These are phyloP conservation scores for Drosophila fuyamai DNA, from an alignment of 1,140 invertebrate genomes.

Conservation along the genomic window DNA sequence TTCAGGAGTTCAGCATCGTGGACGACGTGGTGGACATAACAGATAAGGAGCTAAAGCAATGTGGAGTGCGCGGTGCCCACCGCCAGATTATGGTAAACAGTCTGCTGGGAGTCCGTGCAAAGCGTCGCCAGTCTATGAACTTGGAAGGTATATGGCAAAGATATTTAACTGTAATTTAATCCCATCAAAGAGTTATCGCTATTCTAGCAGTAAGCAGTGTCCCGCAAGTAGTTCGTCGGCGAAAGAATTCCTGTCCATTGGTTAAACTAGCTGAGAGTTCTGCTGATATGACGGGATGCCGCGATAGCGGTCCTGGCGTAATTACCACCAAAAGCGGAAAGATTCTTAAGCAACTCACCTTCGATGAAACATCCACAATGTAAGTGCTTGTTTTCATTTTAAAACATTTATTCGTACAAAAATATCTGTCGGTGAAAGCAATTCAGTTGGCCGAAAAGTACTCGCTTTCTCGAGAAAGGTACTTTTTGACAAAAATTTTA, in stretches of 20 bases:
- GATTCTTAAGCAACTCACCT: slow-evolving; percentile 64
- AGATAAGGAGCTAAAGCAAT: slow-evolving; percentile 87
- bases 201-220: slow-evolving; percentile 32
- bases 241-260: slow-evolving; percentile 73
- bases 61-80: slow-evolving; percentile 88
- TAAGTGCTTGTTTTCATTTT: slow-evolving; percentile 35
- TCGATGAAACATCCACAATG: slow-evolving; percentile 67
- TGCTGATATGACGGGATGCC: slow-evolving; percentile 33
- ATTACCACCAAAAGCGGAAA: slow-evolving; percentile 75
- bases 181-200: neutral
- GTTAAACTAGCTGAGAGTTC: slow-evolving; percentile 55
- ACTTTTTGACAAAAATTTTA: too few species aligned
- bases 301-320: slow-evolving; percentile 41
- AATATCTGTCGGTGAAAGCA: too few species aligned
- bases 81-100: slow-evolving; percentile 88
- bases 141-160: slow-evolving; percentile 56
- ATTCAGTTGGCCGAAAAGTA: neutral
- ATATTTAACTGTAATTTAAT: neutral
- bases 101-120: slow-evolving; percentile 87
- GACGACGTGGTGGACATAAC: slow-evolving; percentile 87
- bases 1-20: slow-evolving; percentile 85
- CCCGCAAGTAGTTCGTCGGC: slow-evolving; percentile 39
- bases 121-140: slow-evolving; percentile 82
- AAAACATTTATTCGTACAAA: too few species aligned
- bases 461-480: too few species aligned